These are phyloP conservation scores for Cerceris rybyensis DNA, from an alignment of 2,888 invertebrate species.

Conservation along the genomic window DNA sequence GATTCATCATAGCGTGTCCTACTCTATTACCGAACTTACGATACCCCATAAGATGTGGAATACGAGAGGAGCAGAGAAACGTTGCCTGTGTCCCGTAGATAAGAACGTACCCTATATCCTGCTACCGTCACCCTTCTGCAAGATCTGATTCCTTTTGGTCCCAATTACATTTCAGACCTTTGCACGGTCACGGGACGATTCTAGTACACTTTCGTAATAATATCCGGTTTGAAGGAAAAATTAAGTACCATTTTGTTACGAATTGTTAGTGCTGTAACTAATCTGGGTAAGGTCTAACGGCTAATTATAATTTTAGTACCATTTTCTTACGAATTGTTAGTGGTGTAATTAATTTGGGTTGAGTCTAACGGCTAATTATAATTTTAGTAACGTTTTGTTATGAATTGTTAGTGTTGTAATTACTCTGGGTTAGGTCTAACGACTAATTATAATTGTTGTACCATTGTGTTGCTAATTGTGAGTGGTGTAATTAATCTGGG, in stretches of 20 bases:
- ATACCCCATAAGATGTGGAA: constrained; percentile 63
- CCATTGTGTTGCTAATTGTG: neutral
- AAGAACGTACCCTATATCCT: constrained; percentile 79
- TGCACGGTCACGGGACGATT: constrained; percentile 53
- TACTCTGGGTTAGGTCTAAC: too few species aligned
- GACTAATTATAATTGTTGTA: too few species aligned
- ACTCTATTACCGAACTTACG: constrained; percentile 56
- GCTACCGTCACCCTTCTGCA: constrained; percentile 39
- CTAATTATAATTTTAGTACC: too few species aligned
- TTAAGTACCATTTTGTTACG: neutral
- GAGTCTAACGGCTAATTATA: too few species aligned
- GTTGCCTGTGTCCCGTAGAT: constrained; percentile 78
- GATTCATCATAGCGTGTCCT: constrained; percentile 79
- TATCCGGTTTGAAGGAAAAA: neutral
- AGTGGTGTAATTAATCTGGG: too few species aligned
- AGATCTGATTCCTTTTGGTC: constrained; percentile 53
- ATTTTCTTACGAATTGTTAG: neutral
- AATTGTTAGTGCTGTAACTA: too few species aligned
- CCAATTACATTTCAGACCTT: constrained; percentile 50
- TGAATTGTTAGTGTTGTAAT: too few species aligned
- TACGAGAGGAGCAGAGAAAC: constrained; percentile 59
- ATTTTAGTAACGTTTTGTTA: neutral
- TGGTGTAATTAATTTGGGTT: too few species aligned
- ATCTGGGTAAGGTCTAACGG: too few species aligned
- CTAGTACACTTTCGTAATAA: constrained; percentile 16